phyloP scores from a whole-genome alignment of 92 coral and sea anemone genomes.

The Palythoa grandis region DNA sequence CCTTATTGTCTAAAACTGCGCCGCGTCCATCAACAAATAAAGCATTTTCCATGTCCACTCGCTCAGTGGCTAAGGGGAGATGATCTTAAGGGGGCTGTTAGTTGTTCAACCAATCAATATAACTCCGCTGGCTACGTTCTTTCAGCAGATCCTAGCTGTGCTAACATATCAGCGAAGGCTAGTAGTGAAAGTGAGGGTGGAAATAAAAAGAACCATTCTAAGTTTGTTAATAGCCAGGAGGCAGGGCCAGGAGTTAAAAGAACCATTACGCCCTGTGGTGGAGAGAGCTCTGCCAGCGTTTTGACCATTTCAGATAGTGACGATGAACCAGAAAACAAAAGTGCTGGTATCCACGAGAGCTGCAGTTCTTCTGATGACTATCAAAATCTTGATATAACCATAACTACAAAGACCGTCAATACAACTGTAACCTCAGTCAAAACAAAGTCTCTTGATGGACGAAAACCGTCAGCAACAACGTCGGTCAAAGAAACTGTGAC shows the following conservation, averaged over 20 bases:
- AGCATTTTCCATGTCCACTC: background rate
- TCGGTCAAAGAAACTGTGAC: slow-evolving; percentile 23
- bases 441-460: slow-evolving; percentile 17
- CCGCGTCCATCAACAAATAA: background rate
- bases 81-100: background rate
- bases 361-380: background rate
- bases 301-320: slow-evolving; percentile 33
- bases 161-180: background rate
- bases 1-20: background rate
- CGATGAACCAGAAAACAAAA: background rate
- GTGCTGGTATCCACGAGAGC: background rate
- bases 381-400: slow-evolving; percentile 13
- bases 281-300: background rate
- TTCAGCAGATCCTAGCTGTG: background rate
- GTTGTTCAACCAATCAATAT: background rate
- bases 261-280: background rate
- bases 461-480: slow-evolving; percentile 3
- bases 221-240: background rate
- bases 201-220: background rate
- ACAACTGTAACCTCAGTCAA: slow-evolving; percentile 25
- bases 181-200: background rate
- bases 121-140: background rate
- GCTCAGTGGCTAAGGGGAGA: slow-evolving; percentile 26
- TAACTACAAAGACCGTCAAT: slow-evolving; percentile 12
- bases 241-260: background rate